Evolutionary conservation across 2,797 vertebrate species (phyloP).

Genomic region (Semaprochilodus insignis): DNA sequence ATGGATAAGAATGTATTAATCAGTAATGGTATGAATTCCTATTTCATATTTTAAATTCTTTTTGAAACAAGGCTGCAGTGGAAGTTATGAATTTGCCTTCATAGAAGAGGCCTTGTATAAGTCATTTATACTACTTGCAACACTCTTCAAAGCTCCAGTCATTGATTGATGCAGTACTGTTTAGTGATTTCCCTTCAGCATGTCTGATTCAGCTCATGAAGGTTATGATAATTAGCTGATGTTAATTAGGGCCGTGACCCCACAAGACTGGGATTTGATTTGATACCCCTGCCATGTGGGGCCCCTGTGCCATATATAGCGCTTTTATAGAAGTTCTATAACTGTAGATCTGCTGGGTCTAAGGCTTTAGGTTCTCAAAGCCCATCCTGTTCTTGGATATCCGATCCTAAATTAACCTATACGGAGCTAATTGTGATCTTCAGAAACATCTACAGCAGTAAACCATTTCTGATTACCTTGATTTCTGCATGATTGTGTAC

Average conservation of each 20-base stretch:
- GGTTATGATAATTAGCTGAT: not conserved
- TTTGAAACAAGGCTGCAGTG: not conserved
- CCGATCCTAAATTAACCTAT: too few relatives aligned
- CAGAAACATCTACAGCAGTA: not conserved
- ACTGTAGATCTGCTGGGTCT: not conserved
- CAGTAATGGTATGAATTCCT: not conserved
- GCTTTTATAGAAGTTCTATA: conserved; percentile 3
- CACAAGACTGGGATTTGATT: not conserved
- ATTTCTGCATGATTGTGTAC: not conserved
- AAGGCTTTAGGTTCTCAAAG: not conserved
- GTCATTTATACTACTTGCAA: not conserved
- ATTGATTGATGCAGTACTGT: not conserved
- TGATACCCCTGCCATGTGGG: not conserved
- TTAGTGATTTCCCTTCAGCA: not conserved
- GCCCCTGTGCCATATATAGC: not conserved
- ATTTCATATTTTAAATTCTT: not conserved
- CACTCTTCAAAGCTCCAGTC: not conserved
- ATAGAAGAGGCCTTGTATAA: not conserved
- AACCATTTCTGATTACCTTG: not conserved
- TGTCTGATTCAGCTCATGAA: not conserved
- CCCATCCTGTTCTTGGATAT: not conserved
- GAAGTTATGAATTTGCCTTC: not conserved
- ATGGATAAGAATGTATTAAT: not conserved
- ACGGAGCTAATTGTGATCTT: too few relatives aligned
- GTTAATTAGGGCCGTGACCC: not conserved